Conservation (phyloP, 2,113 vertebrate species). For the Peromyscus leucopus region DNA sequence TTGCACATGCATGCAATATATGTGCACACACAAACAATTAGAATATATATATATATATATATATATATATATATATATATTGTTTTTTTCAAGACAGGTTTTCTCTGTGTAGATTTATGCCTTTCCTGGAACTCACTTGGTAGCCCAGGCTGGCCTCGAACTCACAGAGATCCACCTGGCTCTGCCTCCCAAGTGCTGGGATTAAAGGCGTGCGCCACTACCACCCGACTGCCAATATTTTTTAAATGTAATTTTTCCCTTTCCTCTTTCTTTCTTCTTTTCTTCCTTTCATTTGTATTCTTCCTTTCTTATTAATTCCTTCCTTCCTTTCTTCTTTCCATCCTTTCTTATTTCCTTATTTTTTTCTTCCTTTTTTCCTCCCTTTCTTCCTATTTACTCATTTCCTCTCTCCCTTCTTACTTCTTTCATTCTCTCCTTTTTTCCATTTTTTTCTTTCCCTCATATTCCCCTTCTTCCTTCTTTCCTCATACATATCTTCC, state of each 20-base stretch:
- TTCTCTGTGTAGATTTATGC: no score
- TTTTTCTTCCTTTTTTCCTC: rapidly evolving
- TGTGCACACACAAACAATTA: not conserved
- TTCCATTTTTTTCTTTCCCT: not conserved
- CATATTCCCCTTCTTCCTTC: not conserved
- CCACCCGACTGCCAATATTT: not conserved
- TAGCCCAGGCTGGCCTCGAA: no score
- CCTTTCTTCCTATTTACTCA: not conserved
- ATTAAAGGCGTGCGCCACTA: no score
- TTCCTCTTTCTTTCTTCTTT: not conserved
- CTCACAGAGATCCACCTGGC: no score
- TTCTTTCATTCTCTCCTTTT: rapidly evolving
- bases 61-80: no score
- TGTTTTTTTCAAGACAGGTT: no score
- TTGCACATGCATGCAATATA: no score
- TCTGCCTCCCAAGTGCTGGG: no score
- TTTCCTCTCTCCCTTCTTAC: rapidly evolving
- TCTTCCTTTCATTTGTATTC: not conserved
- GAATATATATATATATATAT: no score
- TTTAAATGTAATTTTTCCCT: not conserved
- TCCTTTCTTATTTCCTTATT: not conserved
- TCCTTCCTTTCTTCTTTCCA: not conserved
- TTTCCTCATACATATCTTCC: not conserved
- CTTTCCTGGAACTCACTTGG: no score
- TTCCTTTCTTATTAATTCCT: not conserved